Evolutionary conservation across 1,140 invertebrate species (phyloP).

Genomic region (Pseudobourletiella spinata): DNA sequence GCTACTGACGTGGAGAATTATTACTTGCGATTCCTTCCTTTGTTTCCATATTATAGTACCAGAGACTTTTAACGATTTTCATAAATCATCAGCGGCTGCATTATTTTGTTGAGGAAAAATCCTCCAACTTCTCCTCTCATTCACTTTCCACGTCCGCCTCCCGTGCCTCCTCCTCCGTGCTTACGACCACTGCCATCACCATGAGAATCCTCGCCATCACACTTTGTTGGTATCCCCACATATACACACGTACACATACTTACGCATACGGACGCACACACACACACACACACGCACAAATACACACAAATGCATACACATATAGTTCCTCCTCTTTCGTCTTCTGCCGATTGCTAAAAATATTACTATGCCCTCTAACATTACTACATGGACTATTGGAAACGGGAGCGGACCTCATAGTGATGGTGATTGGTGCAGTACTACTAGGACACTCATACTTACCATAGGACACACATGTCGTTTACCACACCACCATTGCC

Average conservation of each 20-base stretch:
- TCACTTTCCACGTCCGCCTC: background rate
- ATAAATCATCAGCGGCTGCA: conserved; percentile 36
- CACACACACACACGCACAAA: too few relatives aligned
- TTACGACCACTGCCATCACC: background rate
- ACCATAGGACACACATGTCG: too few relatives aligned
- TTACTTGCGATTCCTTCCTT: conserved; percentile 36
- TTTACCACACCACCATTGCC: too few relatives aligned
- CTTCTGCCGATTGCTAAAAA: too few relatives aligned
- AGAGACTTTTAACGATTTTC: conserved; percentile 37
- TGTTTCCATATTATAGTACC: conserved; percentile 35
- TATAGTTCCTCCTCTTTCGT: too few relatives aligned
- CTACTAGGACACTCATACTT: too few relatives aligned
- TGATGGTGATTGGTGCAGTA: too few relatives aligned
- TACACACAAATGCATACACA: too few relatives aligned
- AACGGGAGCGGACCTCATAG: too few relatives aligned
- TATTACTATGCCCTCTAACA: too few relatives aligned
- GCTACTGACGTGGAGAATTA: conserved; percentile 36
- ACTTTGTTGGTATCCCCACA: too few relatives aligned
- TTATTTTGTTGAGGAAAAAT: conserved; percentile 32
- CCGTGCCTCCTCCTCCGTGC: background rate
- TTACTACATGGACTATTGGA: too few relatives aligned
- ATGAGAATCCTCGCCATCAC: background rate
- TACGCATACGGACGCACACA: background rate
- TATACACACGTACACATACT: background rate
- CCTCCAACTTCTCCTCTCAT: conserved; percentile 12